A percentile compares a stretch with the other conserved stretches of the same genome.
Evolutionary conservation across 1,140 invertebrate species (phyloP).

Genomic region (Metopolophium dirhodum): DNA sequence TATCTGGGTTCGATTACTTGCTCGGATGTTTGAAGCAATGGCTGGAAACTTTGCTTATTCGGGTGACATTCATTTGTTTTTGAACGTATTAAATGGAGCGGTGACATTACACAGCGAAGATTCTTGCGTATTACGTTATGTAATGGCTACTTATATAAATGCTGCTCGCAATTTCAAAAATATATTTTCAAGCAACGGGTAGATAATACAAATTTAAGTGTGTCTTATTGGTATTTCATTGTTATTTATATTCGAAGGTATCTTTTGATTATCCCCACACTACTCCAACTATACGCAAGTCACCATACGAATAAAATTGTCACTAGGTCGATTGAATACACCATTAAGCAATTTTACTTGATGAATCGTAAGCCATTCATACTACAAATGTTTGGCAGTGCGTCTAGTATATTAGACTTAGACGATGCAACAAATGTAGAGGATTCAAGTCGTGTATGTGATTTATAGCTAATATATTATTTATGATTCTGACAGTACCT

Average conservation of each 20-base stretch:
- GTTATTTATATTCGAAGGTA: conserved; percentile 70
- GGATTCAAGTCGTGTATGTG: conserved; percentile 72
- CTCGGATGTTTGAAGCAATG: conserved; percentile 98
- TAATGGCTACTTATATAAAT: conserved; percentile 96
- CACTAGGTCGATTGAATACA: conserved; percentile 94
- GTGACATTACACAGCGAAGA: conserved; percentile 97
- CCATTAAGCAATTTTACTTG: conserved; percentile 97
- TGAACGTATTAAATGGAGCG: conserved; percentile 97
- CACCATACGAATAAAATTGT: conserved; percentile 97
- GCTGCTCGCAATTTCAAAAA: conserved; percentile 98
- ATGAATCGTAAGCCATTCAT: conserved; percentile 98
- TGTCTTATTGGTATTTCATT: not conserved
- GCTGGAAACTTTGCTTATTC: conserved; percentile 97
- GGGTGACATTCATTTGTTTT: conserved; percentile 94
- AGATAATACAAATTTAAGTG: conserved; percentile 42
- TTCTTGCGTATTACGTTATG: conserved; percentile 91
- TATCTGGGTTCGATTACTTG: conserved; percentile 96
- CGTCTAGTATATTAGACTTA: conserved; percentile 94
- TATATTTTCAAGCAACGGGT: conserved; percentile 97
- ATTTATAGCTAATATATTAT: not conserved
- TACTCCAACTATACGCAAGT: conserved; percentile 95
- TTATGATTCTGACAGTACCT: not conserved
- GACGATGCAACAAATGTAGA: conserved; percentile 85
- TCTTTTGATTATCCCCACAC: conserved; percentile 95
- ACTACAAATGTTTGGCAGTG: conserved; percentile 97